Evolutionary conservation across 2,797 vertebrate genomes (phyloP), one percentile per base, ranked within the genome.

Genomic region (Knipowitschia caucasica): DNA sequence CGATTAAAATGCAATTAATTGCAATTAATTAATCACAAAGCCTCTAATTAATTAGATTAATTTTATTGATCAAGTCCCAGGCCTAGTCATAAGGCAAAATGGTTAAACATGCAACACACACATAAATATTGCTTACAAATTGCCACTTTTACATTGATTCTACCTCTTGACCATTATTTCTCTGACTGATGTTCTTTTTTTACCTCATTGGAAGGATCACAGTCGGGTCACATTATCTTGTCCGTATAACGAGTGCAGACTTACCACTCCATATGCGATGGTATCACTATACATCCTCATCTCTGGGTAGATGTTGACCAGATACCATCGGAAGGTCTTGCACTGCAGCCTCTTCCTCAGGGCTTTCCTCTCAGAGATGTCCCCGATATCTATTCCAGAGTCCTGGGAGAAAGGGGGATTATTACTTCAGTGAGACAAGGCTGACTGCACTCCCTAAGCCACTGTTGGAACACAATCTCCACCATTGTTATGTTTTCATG

Each of bases 231-330:
- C 62, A 43, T 52, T 45, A 57, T 49, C 45, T 53, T 68, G 54
- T 42, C 50, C 27, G 38, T 56, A 64, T 15, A 49, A 74, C 52
- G 54, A 69, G 27, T 2, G 1, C n/a, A 2, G 20, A 50, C 94
- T 94, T 90, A 99, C 96, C 83, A 94, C 88, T 54, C 96, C 96
- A 0, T 99, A 99, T 60, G 95, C 95, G 0, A 95, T 76, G 35
- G 92, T 98, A 72, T 98, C 95, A 0, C 92, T 92, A 75, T 98
- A 98, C 93, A 95, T 97, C 76, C 94, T 93, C 96, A 99, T 98
- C 82, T 98, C 95, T 0, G 96, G 94, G 77, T 98, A 99, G 66
- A 98, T 94, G 15, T 92, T 98, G 84, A 98, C 94, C 71, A 99
- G 91, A 64, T 99, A 99, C 96, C 96, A 99, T 10, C 94, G 89